These are phyloP conservation scores for Hapalemur alaotrensis DNA, from an alignment of 2,797 vertebrate genomes.

Conservation along the genomic window DNA sequence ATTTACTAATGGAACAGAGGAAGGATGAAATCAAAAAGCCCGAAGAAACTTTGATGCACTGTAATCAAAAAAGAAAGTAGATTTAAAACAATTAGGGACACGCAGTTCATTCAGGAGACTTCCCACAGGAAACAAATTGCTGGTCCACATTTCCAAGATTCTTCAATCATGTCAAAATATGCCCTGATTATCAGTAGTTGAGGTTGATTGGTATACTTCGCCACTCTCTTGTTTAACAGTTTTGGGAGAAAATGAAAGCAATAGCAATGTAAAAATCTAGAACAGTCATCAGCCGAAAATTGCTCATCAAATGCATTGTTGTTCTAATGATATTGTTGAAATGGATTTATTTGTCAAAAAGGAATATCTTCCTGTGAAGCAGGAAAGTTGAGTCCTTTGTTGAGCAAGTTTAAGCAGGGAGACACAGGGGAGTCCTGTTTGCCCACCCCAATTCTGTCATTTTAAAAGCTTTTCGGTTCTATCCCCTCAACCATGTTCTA, in stretches of 20 bases:
- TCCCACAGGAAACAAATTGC: constrained; percentile 17
- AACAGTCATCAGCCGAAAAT: constrained; percentile 45
- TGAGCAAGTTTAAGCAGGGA: neutral
- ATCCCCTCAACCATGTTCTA: neutral
- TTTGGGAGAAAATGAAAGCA: constrained; percentile 50
- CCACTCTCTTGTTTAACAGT: constrained; percentile 11
- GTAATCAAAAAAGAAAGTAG: constrained; percentile 30
- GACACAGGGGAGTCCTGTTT: rapidly evolving
- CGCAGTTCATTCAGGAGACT: neutral
- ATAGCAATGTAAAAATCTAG: constrained; percentile 1
- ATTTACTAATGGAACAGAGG: neutral
- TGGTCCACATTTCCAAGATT: neutral
- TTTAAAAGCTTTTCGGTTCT: neutral
- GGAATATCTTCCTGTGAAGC: neutral
- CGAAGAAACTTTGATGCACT: neutral
- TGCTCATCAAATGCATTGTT: constrained; percentile 67
- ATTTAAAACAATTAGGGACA: neutral
- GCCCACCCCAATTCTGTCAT: neutral
- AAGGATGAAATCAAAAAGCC: neutral
- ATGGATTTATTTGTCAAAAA: constrained; percentile 25
- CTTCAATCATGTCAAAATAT: constrained; percentile 46
- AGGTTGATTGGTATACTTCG: constrained; percentile 13
- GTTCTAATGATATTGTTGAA: constrained; percentile 52
- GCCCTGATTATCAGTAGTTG: neutral
- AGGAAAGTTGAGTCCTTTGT: neutral